Percentiles rank a stretch among this genome's conserved stretches.
phyloP scores from a whole-genome alignment of 2,113 vertebrate genomes.

The Melanerpes aurifrons region DNA sequence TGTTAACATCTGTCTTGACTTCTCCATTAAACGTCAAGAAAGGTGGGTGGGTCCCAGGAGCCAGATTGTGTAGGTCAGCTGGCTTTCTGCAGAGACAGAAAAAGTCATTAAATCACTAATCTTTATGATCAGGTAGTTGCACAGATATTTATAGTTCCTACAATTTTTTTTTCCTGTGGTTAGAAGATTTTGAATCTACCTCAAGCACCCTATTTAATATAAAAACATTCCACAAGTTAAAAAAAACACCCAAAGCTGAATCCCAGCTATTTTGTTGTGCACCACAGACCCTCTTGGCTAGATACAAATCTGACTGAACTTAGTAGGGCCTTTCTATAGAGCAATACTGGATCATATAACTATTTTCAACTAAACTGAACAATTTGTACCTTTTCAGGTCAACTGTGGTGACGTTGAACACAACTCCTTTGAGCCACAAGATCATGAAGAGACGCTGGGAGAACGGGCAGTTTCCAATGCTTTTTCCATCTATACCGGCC shows the following conservation, averaged over 20 bases:
- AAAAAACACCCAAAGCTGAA: neutral
- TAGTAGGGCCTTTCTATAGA: neutral
- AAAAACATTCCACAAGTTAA: slow-evolving; percentile 36
- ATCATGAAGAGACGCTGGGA: slow-evolving; percentile 98
- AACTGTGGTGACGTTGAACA: slow-evolving; percentile 97
- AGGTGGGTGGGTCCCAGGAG: slow-evolving; percentile 94
- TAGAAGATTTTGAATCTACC: slow-evolving; percentile 36
- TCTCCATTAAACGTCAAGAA: slow-evolving; percentile 96
- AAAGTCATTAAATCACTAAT: neutral
- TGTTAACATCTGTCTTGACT: slow-evolving; percentile 95
- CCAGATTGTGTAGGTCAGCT: slow-evolving; percentile 93
- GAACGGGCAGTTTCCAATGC: slow-evolving; percentile 97
- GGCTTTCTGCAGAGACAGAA: slow-evolving; percentile 85
- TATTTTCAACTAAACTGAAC: neutral
- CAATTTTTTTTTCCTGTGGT: neutral
- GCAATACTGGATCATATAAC: neutral
- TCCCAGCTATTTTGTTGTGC: slow-evolving; percentile 9
- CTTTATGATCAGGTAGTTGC: neutral
- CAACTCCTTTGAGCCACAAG: slow-evolving; percentile 97
- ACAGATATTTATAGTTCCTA: slow-evolving; percentile 28
- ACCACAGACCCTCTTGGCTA: neutral
- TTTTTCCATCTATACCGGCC: slow-evolving; percentile 95
- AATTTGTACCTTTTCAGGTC: slow-evolving; percentile 92
- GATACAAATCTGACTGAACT: neutral
- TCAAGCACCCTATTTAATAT: slow-evolving; percentile 32